These are phyloP conservation scores for Bombus difficillimus DNA, from an alignment of 1,140 invertebrate genomes.

Conservation along the genomic window DNA sequence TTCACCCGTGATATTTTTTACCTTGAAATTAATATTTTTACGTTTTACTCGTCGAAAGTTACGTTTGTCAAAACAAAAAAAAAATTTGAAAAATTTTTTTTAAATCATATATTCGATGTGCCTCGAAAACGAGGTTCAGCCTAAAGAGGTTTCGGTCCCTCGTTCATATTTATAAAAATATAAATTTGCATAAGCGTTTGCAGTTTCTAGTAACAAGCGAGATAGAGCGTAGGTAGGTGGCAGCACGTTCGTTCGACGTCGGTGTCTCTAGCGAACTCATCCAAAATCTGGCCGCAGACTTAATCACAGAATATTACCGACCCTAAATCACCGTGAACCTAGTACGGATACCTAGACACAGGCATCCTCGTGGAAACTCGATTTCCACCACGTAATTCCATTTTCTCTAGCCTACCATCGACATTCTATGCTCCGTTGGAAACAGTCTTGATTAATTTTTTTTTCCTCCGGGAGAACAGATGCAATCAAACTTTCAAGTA, in stretches of 20 bases:
- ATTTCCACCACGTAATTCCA: conserved; percentile 5
- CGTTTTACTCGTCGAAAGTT: too few relatives aligned
- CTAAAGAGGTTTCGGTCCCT: too few relatives aligned
- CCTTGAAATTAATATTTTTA: too few relatives aligned
- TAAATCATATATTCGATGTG: too few relatives aligned
- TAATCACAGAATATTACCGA: conserved; percentile 13
- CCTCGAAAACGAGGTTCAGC: too few relatives aligned
- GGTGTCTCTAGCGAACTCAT: not conserved
- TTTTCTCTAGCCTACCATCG: not conserved
- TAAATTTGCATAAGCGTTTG: too few relatives aligned
- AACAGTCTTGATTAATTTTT: conserved; percentile 3
- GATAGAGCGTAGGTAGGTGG: too few relatives aligned
- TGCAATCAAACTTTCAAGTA: conserved; percentile 20
- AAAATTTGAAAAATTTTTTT: too few relatives aligned
- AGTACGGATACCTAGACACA: not conserved
- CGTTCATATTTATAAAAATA: too few relatives aligned
- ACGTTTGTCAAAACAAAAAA: too few relatives aligned
- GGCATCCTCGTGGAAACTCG: not conserved
- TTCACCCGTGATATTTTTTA: too few relatives aligned
- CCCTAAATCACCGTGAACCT: not conserved
- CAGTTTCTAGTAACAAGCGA: too few relatives aligned
- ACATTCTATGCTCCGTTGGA: not conserved
- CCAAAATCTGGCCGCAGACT: not conserved
- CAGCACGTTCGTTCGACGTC: not conserved
- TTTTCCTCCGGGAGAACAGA: conserved; percentile 1